Evolutionary conservation across 2,113 vertebrate species (phyloP), one percentile per base, ranked within the genome.

Genomic region (Myotis yumanensis): DNA sequence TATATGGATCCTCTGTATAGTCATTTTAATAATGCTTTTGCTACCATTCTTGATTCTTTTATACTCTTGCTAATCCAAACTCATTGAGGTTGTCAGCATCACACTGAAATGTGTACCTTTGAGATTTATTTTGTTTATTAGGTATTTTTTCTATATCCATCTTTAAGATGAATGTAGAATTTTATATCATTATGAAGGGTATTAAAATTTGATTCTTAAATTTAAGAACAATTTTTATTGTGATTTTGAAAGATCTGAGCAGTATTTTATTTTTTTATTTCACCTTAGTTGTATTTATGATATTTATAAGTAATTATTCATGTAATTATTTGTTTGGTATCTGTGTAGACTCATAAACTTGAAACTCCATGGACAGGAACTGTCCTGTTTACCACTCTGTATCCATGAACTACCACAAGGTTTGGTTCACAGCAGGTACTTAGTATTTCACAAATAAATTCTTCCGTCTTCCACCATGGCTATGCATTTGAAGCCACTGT

Each of bases 201-300:
- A 66, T n/a, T 95, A 62, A 83, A 86, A 92, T 35, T 73, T 83
- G 52, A 73, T 15, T 75, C 25, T 77, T 43, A 73, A 12, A 75
- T 85, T 95, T 86, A 48, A 91, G 37, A 37, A 71, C 2, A 80
- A 1, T 87, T 95, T 87, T 95, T 9, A 62, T 54, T 82, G 14
- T 75, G 72, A 89, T 69, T 89, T 89, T 82, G 46, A 91, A 89
- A 54, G 32, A 75, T 84, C 4, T 90, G 48, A 57, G 18, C 28
- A 73, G 1, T 30, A 12, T 17, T 93, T 79, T 85, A 76, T 86
- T 93, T 84, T 91, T 91, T 43, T 75, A 57, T 23, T 91, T 83
- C 4, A 62, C 17, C 12, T 94, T 89, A 17, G 20, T 85, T 91
- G 14, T n/a, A 69, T 17, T 66, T 79, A 64, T 5, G 2, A 22